Evolutionary conservation across 2,888 invertebrate species (phyloP).

Genomic region (Latrodectus hesperus): DNA sequence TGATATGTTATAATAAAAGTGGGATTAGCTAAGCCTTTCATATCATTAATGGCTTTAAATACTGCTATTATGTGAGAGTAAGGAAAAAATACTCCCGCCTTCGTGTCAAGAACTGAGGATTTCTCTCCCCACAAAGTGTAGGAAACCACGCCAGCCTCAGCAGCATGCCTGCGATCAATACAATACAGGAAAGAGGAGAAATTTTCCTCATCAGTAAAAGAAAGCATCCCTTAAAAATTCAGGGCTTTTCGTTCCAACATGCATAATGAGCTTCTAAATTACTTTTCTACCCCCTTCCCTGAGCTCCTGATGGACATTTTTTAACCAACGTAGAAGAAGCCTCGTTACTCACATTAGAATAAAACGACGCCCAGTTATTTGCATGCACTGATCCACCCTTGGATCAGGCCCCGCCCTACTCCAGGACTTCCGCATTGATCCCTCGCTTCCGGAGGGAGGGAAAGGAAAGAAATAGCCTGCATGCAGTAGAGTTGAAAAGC

Average conservation of each 20-base stretch:
- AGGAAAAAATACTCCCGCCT: constrained; percentile 11
- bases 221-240: constrained; percentile 65
- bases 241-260: constrained; percentile 41
- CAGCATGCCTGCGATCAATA: constrained; percentile 46
- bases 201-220: constrained; percentile 40
- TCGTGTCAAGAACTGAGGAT: neutral
- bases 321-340: constrained; percentile 40
- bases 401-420: constrained; percentile 28
- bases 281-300: constrained; percentile 14
- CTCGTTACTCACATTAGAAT: constrained; percentile 50
- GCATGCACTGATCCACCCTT: constrained; percentile 55
- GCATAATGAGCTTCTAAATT: constrained; percentile 64
- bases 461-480: neutral
- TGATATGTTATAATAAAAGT: neutral
- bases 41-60: constrained; percentile 5
- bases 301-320: constrained; percentile 50
- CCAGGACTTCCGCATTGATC: constrained; percentile 46
- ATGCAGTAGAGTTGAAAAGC: constrained; percentile 10
- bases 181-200: constrained; percentile 20
- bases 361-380: constrained; percentile 67
- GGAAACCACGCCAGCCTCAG: neutral
- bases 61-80: constrained; percentile 1
- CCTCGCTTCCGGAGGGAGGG: constrained; percentile 31
- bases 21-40: constrained; percentile 5
- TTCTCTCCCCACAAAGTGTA: constrained; percentile 8